phyloP scores from a whole-genome alignment of 1,140 invertebrate genomes.

The Drosophila quadrilineata region DNA sequence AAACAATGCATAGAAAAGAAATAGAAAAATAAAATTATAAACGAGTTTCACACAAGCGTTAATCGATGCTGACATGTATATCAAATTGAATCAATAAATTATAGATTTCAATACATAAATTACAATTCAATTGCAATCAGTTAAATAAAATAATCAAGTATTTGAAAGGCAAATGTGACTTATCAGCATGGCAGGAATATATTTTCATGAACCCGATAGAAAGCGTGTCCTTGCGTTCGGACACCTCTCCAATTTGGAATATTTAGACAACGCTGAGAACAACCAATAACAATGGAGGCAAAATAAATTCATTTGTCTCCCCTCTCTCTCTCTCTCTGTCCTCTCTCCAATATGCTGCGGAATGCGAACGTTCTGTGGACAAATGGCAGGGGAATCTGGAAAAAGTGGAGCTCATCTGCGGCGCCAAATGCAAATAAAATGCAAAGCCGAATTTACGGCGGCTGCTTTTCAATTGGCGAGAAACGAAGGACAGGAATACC shows the following conservation, averaged over 20 bases:
- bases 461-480: slow-evolving; percentile 54
- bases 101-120: too few relatives aligned
- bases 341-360: neutral
- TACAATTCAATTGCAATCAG: too few relatives aligned
- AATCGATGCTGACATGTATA: too few relatives aligned
- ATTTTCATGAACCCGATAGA: neutral
- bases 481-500: neutral
- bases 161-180: neutral
- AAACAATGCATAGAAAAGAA: too few relatives aligned
- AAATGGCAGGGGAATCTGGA: slow-evolving; percentile 8
- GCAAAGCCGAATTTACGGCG: slow-evolving; percentile 67
- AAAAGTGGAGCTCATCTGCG: slow-evolving; percentile 38
- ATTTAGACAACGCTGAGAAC: slow-evolving; percentile 51
- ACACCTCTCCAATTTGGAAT: slow-evolving; percentile 30
- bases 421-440: slow-evolving; percentile 56
- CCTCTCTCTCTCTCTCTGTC: neutral
- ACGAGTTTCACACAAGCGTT: too few relatives aligned
- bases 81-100: too few relatives aligned
- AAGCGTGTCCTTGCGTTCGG: neutral
- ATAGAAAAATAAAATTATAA: slow-evolving; percentile 1
- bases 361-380: too few relatives aligned
- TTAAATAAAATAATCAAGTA: neutral
- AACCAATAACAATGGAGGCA: slow-evolving; percentile 26
- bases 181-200: neutral
- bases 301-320: slow-evolving; percentile 47